A percentile compares a stretch with the other conserved stretches of the same genome.
Evolutionary conservation across 2,113 vertebrate species (phyloP).

Genomic region (Struthidea cinerea): DNA sequence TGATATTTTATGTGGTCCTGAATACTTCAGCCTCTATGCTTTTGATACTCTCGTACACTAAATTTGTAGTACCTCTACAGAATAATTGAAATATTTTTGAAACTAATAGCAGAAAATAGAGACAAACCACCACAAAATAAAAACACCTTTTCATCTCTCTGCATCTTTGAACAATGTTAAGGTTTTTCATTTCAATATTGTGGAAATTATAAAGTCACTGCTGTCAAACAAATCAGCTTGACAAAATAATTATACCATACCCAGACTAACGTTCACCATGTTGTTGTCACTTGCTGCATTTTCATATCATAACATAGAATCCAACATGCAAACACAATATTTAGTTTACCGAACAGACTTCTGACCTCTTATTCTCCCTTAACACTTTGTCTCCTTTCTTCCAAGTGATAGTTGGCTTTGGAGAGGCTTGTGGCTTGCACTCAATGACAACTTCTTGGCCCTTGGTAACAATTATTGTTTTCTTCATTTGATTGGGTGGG

Average conservation of each 20-base stretch:
- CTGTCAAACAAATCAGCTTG: neutral
- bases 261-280: neutral
- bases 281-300: neutral
- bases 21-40: neutral
- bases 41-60: neutral
- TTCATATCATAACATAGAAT: neutral
- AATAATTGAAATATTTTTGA: neutral
- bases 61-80: neutral
- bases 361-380: slow-evolving; percentile 87
- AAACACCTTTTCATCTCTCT: neutral
- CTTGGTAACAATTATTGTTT: slow-evolving; percentile 83
- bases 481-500: slow-evolving; percentile 77
- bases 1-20: neutral
- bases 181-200: neutral
- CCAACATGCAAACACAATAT: neutral
- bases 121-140: neutral
- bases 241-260: neutral
- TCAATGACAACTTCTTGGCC: slow-evolving; percentile 84
- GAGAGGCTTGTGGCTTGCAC: slow-evolving; percentile 89
- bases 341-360: slow-evolving; percentile 24
- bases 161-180: neutral
- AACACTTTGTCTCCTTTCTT: slow-evolving; percentile 84
- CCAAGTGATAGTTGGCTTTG: slow-evolving; percentile 90
- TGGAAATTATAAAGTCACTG: neutral
- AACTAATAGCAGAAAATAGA: neutral